Evolutionary conservation across 2,797 vertebrate species (phyloP).

Genomic region (Threskiornis aethiopicus): DNA sequence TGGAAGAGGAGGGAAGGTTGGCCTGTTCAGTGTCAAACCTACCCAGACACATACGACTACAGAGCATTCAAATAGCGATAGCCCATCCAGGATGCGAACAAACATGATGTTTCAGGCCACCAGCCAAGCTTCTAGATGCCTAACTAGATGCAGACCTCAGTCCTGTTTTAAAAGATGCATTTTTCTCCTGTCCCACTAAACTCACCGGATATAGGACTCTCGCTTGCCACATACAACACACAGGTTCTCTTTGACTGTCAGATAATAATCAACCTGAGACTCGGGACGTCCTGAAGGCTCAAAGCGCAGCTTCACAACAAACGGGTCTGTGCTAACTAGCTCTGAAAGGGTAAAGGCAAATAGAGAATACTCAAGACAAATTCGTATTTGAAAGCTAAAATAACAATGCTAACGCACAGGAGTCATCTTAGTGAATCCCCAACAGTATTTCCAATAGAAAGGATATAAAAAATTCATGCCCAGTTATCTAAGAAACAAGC

Average conservation of each 20-base stretch:
- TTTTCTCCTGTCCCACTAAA: not conserved
- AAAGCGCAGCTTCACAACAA: constrained; percentile 90
- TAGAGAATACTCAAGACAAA: not conserved
- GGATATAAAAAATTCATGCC: not conserved
- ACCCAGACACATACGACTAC: not conserved
- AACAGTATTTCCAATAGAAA: not conserved
- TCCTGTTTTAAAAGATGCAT: not conserved
- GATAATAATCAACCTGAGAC: constrained; percentile 93
- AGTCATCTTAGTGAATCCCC: not conserved
- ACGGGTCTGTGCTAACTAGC: constrained; percentile 89
- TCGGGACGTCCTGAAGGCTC: constrained; percentile 96
- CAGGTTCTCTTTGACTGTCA: constrained; percentile 95
- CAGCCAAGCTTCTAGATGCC: not conserved
- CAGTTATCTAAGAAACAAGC: constrained; percentile 68
- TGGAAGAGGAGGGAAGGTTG: not conserved
- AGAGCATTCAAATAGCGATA: not conserved
- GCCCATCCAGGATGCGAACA: not conserved
- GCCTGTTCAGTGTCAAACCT: not conserved
- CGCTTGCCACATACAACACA: constrained; percentile 95
- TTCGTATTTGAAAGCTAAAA: not conserved
- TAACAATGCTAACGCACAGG: not conserved
- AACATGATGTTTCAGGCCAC: not conserved
- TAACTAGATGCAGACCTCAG: not conserved
- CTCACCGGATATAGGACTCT: constrained; percentile 95
- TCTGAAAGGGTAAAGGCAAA: constrained; percentile 74